Conservation (phyloP, 2,888 invertebrate genomes). For the Gymnoscelis rufifasciata region DNA sequence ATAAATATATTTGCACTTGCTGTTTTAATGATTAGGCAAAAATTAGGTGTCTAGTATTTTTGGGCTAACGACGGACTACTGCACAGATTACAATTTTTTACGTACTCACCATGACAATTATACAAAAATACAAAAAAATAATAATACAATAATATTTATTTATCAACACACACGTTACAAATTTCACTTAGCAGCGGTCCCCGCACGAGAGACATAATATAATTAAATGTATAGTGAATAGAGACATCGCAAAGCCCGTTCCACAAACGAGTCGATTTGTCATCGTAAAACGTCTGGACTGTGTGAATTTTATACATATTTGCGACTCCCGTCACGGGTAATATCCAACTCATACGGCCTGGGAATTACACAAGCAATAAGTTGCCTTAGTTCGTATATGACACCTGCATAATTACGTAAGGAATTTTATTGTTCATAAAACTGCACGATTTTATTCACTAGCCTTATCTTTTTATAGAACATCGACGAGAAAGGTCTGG, state of each 20-base stretch:
- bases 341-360: conserved; percentile 14
- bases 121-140: no score
- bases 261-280: conserved; percentile 1
- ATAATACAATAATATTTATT: no score
- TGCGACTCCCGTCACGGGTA: background rate
- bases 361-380: conserved; percentile 30
- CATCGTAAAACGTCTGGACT: background rate
- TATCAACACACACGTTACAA: no score
- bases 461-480: conserved; percentile 48
- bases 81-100: no score
- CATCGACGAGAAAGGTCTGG: conserved; percentile 39
- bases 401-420: conserved; percentile 37
- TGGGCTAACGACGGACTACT: no score
- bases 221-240: no score
- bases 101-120: no score
- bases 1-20: no score
- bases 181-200: no score
- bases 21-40: no score
- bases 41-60: no score
- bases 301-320: conserved; percentile 1
- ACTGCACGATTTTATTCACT: conserved; percentile 37
- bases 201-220: no score
- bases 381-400: conserved; percentile 22
- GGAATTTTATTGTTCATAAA: conserved; percentile 42
- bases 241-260: background rate